A percentile compares a stretch with the other conserved stretches of the same genome.
These are phyloP conservation scores for Acomys russatus DNA, from an alignment of 2,797 vertebrate species.

Conservation along the genomic window DNA sequence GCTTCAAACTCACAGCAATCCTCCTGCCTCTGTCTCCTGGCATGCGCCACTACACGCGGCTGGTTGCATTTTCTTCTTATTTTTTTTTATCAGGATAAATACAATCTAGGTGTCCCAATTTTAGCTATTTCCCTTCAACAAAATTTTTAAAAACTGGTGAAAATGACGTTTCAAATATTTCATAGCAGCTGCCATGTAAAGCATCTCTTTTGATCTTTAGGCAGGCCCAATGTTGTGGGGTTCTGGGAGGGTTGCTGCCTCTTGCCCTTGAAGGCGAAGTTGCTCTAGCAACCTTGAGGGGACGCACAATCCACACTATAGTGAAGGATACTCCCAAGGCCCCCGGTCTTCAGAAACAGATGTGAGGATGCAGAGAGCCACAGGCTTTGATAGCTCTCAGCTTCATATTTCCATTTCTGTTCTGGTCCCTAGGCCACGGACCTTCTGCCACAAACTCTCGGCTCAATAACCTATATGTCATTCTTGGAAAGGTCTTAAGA, in stretches of 20 bases:
- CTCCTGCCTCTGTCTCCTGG: too few relatives aligned
- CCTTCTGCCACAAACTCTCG: conserved; percentile 96
- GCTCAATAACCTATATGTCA: conserved; percentile 93
- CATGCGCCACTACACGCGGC: too few relatives aligned
- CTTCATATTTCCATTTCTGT: background rate
- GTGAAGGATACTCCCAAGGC: conserved; percentile 53
- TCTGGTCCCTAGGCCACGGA: conserved; percentile 93
- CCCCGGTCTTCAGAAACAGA: background rate
- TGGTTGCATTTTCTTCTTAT: too few relatives aligned
- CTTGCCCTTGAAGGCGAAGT: conserved; percentile 94
- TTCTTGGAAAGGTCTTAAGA: conserved; percentile 97
- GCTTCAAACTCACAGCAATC: too few relatives aligned
- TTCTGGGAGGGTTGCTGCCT: background rate
- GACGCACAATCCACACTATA: conserved; percentile 95
- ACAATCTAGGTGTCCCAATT: background rate
- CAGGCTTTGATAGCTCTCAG: background rate
- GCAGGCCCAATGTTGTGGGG: background rate
- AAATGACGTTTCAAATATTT: background rate
- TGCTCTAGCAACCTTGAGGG: conserved; percentile 95
- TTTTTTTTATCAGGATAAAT: too few relatives aligned
- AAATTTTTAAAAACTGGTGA: background rate
- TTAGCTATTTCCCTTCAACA: background rate
- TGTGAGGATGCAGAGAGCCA: background rate
- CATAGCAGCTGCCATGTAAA: background rate
- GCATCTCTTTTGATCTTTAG: background rate